These are phyloP conservation scores for Poeciliopsis turneri DNA, from an alignment of 2,797 vertebrate species.

Conservation along the genomic window DNA sequence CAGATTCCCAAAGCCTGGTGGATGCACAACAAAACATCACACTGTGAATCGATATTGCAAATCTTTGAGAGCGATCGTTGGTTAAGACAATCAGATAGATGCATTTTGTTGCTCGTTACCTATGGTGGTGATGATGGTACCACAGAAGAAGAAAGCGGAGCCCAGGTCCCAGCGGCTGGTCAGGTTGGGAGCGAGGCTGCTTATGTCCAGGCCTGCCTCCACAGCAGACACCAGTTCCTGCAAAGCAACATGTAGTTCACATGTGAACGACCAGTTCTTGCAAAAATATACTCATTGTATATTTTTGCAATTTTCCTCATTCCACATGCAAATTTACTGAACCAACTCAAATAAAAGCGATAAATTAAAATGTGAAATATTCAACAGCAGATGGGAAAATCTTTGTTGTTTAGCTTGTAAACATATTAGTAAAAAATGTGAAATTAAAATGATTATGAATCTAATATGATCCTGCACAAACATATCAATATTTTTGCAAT, in stretches of 20 bases:
- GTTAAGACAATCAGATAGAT: background rate
- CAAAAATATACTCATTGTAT: background rate
- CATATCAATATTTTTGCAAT: background rate
- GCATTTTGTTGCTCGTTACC: constrained; percentile 72
- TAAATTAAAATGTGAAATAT: background rate
- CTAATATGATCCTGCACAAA: background rate
- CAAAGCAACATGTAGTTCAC: background rate
- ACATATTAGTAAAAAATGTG: background rate
- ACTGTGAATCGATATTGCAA: background rate
- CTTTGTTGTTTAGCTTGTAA: background rate
- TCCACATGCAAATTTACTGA: background rate
- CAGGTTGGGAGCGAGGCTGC: constrained; percentile 72
- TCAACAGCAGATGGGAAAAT: background rate
- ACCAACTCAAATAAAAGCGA: background rate
- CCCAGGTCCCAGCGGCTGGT: constrained; percentile 87
- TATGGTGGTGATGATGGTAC: constrained; percentile 94
- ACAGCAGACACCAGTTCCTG: constrained; percentile 84
- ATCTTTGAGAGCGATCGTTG: background rate
- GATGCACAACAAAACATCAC: background rate
- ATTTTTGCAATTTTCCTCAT: background rate
- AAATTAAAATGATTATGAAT: background rate
- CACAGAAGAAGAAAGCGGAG: constrained; percentile 92
- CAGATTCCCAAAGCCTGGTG: constrained; percentile 88
- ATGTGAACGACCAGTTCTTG: background rate
- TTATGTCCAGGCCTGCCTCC: constrained; percentile 84